These are phyloP conservation scores for Sarcophaga peregrina DNA, from an alignment of 1,140 invertebrate genomes.

Conservation along the genomic window DNA sequence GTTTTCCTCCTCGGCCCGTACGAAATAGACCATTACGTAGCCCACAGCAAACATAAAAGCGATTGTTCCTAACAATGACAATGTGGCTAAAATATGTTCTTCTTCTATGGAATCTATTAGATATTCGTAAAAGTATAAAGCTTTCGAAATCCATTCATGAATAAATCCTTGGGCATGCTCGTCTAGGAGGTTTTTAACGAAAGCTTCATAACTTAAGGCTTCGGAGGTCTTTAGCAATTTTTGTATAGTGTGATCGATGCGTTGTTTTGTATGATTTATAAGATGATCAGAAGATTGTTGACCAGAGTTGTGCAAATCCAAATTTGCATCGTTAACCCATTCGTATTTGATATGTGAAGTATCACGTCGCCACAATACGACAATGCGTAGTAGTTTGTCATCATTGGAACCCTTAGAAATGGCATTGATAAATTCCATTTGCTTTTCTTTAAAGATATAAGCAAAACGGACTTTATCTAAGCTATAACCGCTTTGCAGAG, in stretches of 20 bases:
- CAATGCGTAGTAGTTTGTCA: constrained; percentile 78
- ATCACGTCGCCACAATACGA: constrained; percentile 91
- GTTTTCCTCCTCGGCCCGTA: constrained; percentile 83
- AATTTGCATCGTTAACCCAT: constrained; percentile 81
- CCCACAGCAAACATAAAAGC: constrained; percentile 83
- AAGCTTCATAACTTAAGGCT: constrained; percentile 77
- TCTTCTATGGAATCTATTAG: constrained; percentile 80
- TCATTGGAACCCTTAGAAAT: constrained; percentile 66
- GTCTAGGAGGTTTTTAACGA: constrained; percentile 78
- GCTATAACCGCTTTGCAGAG: constrained; percentile 72
- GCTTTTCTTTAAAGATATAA: constrained; percentile 74
- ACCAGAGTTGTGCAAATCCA: constrained; percentile 66
- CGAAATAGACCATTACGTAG: constrained; percentile 90
- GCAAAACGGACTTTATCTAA: constrained; percentile 83
- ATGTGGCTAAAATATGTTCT: constrained; percentile 82
- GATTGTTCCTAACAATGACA: constrained; percentile 86
- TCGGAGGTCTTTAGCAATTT: constrained; percentile 78
- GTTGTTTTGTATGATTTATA: constrained; percentile 79
- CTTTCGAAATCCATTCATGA: constrained; percentile 75
- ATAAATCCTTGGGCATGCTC: constrained; percentile 81
- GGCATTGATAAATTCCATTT: constrained; percentile 61
- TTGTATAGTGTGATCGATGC: constrained; percentile 79
- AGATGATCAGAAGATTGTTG: constrained; percentile 68
- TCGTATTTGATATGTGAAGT: constrained; percentile 88
- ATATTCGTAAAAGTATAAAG: constrained; percentile 79